A percentile compares a stretch with the other conserved stretches of the same genome.
Evolutionary conservation across 1,140 invertebrate genomes (phyloP).

Genomic region (Sminthurides bifidus): DNA sequence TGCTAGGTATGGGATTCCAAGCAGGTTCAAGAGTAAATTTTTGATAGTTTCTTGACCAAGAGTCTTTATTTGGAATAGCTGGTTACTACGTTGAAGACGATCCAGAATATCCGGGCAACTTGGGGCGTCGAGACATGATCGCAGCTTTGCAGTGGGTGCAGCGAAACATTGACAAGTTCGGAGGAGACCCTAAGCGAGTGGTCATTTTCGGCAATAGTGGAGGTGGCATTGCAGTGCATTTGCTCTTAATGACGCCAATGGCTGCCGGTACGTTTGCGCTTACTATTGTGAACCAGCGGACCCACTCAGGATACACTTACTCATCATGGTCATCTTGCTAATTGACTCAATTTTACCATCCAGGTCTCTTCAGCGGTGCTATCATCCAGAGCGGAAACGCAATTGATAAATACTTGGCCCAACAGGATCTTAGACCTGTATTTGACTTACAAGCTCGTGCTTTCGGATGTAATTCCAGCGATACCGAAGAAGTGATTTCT

Average conservation of each 20-base stretch:
- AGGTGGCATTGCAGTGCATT: constrained; percentile 1
- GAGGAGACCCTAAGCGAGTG: constrained; percentile 8
- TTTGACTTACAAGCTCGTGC: too few relatives aligned
- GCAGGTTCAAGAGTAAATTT: neutral
- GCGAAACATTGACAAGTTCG: constrained; percentile 11
- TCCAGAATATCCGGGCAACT: constrained; percentile 9
- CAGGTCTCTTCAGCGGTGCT: too few relatives aligned
- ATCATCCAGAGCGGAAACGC: too few relatives aligned
- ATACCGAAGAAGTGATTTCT: too few relatives aligned
- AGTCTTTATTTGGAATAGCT: neutral
- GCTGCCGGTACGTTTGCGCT: constrained; percentile 1
- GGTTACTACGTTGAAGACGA: constrained; percentile 7
- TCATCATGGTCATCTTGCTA: too few relatives aligned
- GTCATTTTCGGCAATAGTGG: constrained; percentile 9
- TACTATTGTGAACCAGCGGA: too few relatives aligned
- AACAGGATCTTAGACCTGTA: too few relatives aligned
- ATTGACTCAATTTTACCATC: too few relatives aligned
- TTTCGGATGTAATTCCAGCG: too few relatives aligned
- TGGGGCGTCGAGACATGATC: constrained; percentile 13
- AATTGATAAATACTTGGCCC: too few relatives aligned
- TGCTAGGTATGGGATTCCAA: constrained; percentile 24
- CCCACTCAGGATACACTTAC: too few relatives aligned
- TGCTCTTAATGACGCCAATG: constrained; percentile 10
- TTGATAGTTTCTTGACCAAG: neutral
- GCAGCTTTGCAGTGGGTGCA: constrained; percentile 13